A percentile compares a stretch with the other conserved stretches of the same genome.
phyloP scores from a whole-genome alignment of 2,888 invertebrate species.

The Idaea biselata region DNA sequence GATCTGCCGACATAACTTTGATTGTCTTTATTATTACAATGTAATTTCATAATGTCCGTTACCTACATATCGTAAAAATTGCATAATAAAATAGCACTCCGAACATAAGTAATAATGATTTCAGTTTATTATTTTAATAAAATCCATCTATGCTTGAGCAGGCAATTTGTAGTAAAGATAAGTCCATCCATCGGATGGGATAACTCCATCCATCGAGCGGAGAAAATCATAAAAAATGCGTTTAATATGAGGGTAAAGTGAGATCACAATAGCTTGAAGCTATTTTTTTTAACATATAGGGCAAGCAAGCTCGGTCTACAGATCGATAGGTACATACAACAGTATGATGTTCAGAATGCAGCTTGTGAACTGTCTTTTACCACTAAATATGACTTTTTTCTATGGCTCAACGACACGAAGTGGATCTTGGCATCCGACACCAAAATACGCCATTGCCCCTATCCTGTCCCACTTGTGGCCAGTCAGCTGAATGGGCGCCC shows the following conservation, averaged over 20 bases:
- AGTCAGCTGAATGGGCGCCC: no score
- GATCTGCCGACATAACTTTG: not conserved
- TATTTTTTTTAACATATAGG: conserved; percentile 16
- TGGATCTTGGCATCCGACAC: no score
- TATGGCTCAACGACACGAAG: no score
- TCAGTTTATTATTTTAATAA: not conserved
- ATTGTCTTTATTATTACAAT: no score
- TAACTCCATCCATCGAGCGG: not conserved
- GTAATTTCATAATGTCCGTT: not conserved
- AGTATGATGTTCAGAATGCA: not conserved
- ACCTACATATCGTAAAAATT: not conserved
- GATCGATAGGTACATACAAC: conserved; percentile 27
- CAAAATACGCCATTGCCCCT: no score
- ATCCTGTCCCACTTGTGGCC: no score
- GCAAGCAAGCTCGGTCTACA: conserved; percentile 20
- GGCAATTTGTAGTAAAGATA: not conserved
- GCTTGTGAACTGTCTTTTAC: not conserved
- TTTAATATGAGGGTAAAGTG: conserved; percentile 11
- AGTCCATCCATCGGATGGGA: not conserved
- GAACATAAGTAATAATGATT: not conserved
- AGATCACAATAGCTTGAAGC: conserved; percentile 15
- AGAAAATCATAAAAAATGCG: conserved; percentile 13
- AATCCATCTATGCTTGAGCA: not conserved
- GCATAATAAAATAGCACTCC: not conserved
- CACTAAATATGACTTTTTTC: not conserved